These are phyloP conservation scores for Isaurus tuberculatus DNA, from an alignment of 92 coral and sea anemone species.

Conservation along the genomic window DNA sequence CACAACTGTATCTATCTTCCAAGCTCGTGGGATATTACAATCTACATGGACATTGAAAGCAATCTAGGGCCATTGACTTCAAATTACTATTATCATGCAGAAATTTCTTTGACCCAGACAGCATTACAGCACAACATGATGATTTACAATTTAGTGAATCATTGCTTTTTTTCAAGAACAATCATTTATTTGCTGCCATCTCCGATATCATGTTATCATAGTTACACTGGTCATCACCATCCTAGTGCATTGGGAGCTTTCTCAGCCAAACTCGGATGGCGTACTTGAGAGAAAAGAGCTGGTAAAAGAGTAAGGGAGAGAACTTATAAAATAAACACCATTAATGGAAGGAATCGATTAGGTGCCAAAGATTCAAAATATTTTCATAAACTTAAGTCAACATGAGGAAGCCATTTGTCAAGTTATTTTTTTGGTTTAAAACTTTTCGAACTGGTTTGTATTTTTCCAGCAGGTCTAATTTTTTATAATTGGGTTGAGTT, in stretches of 20 bases:
- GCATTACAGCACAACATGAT: background rate
- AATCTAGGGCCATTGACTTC: conserved; percentile 35
- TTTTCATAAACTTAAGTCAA: background rate
- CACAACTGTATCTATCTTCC: conserved; percentile 22
- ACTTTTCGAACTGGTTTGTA: too few relatives aligned
- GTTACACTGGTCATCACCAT: background rate
- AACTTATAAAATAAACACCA: background rate
- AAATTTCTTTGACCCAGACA: background rate
- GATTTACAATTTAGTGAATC: conserved; percentile 1
- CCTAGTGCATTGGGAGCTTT: conserved; percentile 2
- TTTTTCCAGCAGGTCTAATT: too few relatives aligned
- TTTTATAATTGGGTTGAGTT: too few relatives aligned
- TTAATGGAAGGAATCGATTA: background rate
- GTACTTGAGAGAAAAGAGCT: background rate
- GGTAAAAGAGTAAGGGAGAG: conserved; percentile 7
- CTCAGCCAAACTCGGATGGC: background rate
- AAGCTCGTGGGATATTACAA: conserved; percentile 17
- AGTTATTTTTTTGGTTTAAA: too few relatives aligned
- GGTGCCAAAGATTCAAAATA: background rate
- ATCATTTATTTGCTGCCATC: background rate
- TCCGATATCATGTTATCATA: background rate
- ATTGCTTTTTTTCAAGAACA: background rate
- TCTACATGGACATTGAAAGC: conserved; percentile 41
- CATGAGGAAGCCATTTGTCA: background rate
- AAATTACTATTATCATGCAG: background rate